Evolutionary conservation across 2,113 vertebrate species (phyloP), one percentile per base, ranked within the genome.

Genomic region (Calonectris borealis): DNA sequence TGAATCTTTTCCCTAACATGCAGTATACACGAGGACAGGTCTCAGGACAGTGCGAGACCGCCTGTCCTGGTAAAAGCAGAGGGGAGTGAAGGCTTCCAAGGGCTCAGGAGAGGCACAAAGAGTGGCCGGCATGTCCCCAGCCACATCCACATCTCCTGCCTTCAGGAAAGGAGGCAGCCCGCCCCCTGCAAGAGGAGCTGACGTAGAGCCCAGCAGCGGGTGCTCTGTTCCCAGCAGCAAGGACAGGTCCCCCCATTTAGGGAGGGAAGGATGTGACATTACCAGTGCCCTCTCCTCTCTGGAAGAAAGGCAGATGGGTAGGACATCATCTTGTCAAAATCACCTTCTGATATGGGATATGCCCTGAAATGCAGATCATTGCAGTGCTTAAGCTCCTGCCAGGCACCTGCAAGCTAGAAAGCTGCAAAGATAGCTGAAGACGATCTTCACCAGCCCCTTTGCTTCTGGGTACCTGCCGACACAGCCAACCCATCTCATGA

Each of bases 131-230:
- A 2, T 51, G 52, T 20, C 16, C 62, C 40, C 46, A 49, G n/a
- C 19, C 31, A 44, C 2, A 13, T 10, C 27, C 21, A 51, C 1
- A 0, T 38, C 34, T 77, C 51, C 58, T 44, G 3, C 51, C 57
- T 77, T 71, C 46, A 46, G n/a, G 48, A 68, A 76, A 66, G 69
- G 42, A 62, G n/a, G 11, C 36, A 38, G 36, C 36, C 36, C 36
- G 36, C 36, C 36, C 36, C 36, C 36, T 38, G 36, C 36, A 38
- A 38, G 36, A 38, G 36, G 36, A 65, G 76, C 27, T 62, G 27
- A 27, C 0, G 0, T 25, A 68, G 49, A 29, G 32, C 32, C 42
- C 48, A 72, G 32, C 38, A 71, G 31, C 0, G 0, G 8, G 11
- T 49, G 16, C 16, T 24, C 29, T 8, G 17, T 55, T 16, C 22